phyloP scores from a whole-genome alignment of 2,113 vertebrate species.

The Camelus bactrianus region DNA sequence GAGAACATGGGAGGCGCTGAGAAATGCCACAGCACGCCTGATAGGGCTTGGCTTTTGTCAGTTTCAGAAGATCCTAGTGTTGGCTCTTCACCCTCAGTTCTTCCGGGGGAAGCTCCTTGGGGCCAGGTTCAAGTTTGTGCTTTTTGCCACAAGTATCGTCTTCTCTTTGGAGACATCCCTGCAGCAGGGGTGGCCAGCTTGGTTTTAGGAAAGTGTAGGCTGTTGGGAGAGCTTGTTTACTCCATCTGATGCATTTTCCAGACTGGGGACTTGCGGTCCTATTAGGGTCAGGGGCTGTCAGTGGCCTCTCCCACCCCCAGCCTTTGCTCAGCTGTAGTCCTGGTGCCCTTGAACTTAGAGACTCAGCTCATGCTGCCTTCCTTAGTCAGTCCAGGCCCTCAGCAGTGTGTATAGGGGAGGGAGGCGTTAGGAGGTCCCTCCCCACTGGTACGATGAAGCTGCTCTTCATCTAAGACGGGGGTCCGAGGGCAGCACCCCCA shows the following conservation, averaged over 20 bases:
- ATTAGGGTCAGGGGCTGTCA: neutral
- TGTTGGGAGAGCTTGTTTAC: neutral
- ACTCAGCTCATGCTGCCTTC: neutral
- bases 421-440: neutral
- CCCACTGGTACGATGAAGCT: neutral
- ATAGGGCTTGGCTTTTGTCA: neutral
- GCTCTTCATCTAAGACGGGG: neutral
- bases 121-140: neutral
- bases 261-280: neutral
- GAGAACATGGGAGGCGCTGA: neutral
- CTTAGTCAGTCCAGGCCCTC: neutral
- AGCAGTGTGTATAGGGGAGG: too few species aligned
- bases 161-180: neutral
- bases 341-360: neutral
- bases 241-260: neutral
- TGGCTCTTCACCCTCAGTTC: neutral
- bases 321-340: neutral
- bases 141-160: neutral
- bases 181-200: neutral
- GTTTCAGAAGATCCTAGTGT: neutral
- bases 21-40: neutral
- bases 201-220: neutral
- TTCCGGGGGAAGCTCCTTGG: too few species aligned
- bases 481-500: neutral
- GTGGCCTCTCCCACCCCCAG: neutral